phyloP scores from a whole-genome alignment of 2,888 invertebrate genomes.

The Harpagoxenus sublaevis region DNA sequence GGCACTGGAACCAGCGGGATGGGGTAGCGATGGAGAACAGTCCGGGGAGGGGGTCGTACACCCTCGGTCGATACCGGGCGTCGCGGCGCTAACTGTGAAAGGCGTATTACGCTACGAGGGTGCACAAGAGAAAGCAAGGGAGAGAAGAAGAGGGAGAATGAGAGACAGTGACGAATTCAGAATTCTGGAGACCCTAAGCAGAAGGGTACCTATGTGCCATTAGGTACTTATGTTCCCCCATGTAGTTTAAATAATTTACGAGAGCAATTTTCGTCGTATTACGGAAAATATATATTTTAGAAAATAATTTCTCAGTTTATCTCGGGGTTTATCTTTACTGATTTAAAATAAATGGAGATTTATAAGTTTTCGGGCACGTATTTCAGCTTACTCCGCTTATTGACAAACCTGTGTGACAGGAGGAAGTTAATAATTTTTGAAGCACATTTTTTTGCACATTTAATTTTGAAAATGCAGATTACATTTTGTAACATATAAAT shows the following conservation, averaged over 20 bases:
- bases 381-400: not conserved
- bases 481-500: not conserved
- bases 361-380: not conserved
- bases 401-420: not conserved
- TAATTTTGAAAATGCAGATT: not conserved
- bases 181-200: constrained; percentile 24
- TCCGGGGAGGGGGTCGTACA: constrained; percentile 53
- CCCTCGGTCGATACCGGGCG: constrained; percentile 79
- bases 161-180: constrained; percentile 45
- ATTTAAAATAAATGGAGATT: not conserved
- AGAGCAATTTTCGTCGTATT: constrained; percentile 7
- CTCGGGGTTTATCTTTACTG: not conserved
- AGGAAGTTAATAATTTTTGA: not conserved
- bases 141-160: constrained; percentile 21
- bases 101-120: constrained; percentile 68
- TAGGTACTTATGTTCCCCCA: too few relatives aligned
- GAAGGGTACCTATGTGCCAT: too few relatives aligned
- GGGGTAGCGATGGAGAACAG: constrained; percentile 56
- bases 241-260: constrained; percentile 21
- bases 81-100: constrained; percentile 78
- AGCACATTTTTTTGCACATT: not conserved
- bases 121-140: constrained; percentile 57
- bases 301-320: not conserved
- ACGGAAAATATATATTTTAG: not conserved
- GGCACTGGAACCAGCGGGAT: constrained; percentile 57